phyloP scores from a whole-genome alignment of 2,888 invertebrate genomes.

The Acrocyrtus sp. region DNA sequence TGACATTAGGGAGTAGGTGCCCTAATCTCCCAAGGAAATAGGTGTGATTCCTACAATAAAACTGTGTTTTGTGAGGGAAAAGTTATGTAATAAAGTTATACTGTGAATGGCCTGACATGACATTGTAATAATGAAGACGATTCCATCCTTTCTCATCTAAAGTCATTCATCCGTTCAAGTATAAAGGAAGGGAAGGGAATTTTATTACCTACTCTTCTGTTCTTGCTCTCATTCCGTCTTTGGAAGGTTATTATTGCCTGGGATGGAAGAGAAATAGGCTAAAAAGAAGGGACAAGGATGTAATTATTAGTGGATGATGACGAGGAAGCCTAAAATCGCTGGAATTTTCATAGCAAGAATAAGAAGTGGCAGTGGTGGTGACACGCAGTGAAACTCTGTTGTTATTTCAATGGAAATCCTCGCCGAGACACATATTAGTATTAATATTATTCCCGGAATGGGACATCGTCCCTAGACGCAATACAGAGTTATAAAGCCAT shows the following conservation, averaged over 20 bases:
- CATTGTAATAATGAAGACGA: not conserved
- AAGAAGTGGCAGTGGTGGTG: not conserved
- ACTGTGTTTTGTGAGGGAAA: not conserved
- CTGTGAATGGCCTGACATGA: not conserved
- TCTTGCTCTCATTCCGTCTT: conserved; percentile 22
- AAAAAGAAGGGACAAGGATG: conserved; percentile 5
- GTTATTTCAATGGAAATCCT: conserved; percentile 26
- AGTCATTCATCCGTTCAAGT: not conserved
- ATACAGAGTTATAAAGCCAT: no score
- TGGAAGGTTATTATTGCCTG: conserved; percentile 7
- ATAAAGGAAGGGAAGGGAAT: not conserved
- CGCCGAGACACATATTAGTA: conserved; percentile 12
- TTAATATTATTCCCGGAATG: no score
- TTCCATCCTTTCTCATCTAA: not conserved
- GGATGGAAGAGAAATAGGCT: conserved; percentile 29
- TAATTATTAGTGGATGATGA: conserved; percentile 25
- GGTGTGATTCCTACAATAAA: no score
- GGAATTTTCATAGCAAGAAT: not conserved
- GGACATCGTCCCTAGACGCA: conserved; percentile 1
- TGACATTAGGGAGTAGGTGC: no score
- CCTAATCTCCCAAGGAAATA: no score
- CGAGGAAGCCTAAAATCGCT: not conserved
- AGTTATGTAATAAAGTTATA: not conserved
- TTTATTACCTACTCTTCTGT: not conserved
- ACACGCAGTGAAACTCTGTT: conserved; percentile 38